Conservation (phyloP, 2,113 vertebrate species). For the Shinisaurus crocodilurus region DNA sequence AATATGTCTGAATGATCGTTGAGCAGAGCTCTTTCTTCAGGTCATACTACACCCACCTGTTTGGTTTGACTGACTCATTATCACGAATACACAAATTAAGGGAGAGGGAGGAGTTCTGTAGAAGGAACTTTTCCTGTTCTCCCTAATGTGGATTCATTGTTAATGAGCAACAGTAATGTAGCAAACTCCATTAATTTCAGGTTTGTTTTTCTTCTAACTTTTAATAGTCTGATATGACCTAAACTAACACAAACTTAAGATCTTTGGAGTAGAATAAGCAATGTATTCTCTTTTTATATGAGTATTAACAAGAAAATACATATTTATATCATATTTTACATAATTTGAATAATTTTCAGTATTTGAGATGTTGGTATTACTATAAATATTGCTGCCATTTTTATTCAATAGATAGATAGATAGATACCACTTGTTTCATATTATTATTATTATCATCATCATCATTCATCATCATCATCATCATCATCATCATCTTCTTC, state of each 20-base stretch:
- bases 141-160: background rate
- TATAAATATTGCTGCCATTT: background rate
- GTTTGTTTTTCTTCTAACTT: background rate
- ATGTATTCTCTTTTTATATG: background rate
- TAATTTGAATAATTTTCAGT: background rate
- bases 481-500: no score
- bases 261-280: background rate
- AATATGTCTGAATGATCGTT: no score
- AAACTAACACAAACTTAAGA: background rate
- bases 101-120: no score
- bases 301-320: background rate
- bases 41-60: no score
- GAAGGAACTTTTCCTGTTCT: no score
- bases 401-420: background rate
- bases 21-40: no score
- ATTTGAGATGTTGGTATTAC: background rate
- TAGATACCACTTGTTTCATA: background rate
- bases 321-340: background rate
- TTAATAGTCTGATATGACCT: background rate
- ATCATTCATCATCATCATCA: no score
- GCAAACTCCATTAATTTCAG: background rate
- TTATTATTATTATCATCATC: background rate
- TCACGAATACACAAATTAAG: no score
- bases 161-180: background rate
- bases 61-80: no score